Percentiles rank a stretch among this genome's conserved stretches.
These are phyloP conservation scores for Bos indicus DNA, from an alignment of 2,113 vertebrate species.

Conservation along the genomic window DNA sequence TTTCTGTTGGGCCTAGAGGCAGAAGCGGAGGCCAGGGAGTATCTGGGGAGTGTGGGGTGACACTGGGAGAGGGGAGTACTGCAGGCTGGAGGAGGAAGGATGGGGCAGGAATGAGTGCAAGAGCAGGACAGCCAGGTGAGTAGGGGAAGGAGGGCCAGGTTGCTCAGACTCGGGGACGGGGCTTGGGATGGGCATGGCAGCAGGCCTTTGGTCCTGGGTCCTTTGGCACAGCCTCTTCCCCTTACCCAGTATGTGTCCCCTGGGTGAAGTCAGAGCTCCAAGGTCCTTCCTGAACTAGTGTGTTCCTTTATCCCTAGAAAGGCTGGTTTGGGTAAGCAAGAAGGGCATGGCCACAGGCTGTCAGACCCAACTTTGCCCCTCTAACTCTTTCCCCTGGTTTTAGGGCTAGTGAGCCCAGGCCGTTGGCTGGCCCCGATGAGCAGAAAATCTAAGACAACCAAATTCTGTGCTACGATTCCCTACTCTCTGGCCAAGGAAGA, in stretches of 20 bases:
- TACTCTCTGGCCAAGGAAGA: not conserved
- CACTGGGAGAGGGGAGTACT: not conserved
- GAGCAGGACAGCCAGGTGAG: rapidly evolving
- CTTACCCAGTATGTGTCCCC: rapidly evolving
- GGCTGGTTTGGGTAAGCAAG: rapidly evolving
- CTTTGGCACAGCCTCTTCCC: not conserved
- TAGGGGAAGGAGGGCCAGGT: rapidly evolving
- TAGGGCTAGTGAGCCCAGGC: not conserved
- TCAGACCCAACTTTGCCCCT: no score
- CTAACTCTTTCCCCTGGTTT: not conserved
- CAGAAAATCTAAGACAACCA: not conserved
- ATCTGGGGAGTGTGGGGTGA: no score
- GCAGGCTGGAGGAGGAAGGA: not conserved
- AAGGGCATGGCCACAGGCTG: rapidly evolving
- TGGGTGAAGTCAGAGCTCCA: not conserved
- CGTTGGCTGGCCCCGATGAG: rapidly evolving
- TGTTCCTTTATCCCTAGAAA: not conserved
- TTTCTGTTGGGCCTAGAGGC: not conserved
- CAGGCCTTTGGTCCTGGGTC: not conserved
- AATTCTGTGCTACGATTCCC: not conserved
- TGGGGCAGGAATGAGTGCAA: no score
- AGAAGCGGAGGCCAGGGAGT: not conserved
- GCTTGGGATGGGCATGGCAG: not conserved
- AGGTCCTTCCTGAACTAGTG: not conserved
- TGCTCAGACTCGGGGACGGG: rapidly evolving